These are phyloP conservation scores for Diaprepes abbreviatus DNA, from an alignment of 2,888 invertebrate species.

Conservation along the genomic window DNA sequence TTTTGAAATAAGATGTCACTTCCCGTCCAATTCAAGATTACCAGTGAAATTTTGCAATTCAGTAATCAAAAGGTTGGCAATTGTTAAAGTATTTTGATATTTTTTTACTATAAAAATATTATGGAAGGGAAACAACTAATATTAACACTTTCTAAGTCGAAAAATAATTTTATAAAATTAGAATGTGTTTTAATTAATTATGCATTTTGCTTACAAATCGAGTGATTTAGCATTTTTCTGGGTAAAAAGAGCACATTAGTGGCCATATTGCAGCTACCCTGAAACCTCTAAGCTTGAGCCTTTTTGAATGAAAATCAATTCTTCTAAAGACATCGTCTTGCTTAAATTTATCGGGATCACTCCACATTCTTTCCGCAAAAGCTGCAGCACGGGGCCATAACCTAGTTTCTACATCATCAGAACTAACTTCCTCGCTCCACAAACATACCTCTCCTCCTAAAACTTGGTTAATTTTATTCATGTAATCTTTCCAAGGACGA, in stretches of 20 bases:
- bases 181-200: too few species aligned
- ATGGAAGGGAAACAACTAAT: too few species aligned
- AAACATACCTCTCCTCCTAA: constrained; percentile 85
- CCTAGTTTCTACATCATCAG: constrained; percentile 80
- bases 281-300: constrained; percentile 74
- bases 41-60: too few species aligned
- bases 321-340: constrained; percentile 75
- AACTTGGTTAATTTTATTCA: constrained; percentile 62
- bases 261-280: constrained; percentile 80
- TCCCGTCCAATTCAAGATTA: too few species aligned
- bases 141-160: too few species aligned
- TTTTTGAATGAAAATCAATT: constrained; percentile 74
- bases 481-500: constrained; percentile 75
- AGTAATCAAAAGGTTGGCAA: too few species aligned
- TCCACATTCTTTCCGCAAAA: constrained; percentile 83
- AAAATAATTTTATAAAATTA: too few species aligned
- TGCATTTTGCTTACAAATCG: too few species aligned
- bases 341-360: constrained; percentile 69
- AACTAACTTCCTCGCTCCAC: constrained; percentile 85
- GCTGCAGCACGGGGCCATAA: constrained; percentile 87
- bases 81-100: too few species aligned
- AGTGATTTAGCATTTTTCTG: constrained; percentile 70
- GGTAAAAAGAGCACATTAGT: constrained; percentile 81
- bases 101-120: too few species aligned
- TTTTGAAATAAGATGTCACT: too few species aligned